Evolutionary conservation across 2,888 invertebrate species (phyloP).

Genomic region (Eucera pruinosa): DNA sequence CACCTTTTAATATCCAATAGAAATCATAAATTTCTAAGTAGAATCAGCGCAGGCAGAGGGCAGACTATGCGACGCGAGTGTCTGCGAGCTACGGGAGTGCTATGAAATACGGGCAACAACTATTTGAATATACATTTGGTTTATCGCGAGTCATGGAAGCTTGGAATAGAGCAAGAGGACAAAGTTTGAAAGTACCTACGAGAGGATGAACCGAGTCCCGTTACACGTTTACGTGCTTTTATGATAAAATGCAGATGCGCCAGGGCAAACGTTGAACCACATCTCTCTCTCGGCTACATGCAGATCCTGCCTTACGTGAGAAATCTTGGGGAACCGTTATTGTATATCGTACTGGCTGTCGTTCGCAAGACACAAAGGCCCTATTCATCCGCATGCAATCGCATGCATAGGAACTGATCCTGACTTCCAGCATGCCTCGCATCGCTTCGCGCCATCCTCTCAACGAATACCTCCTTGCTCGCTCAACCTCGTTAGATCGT

Average conservation of each 20-base stretch:
- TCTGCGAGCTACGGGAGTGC: no score
- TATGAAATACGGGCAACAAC: no score
- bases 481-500: conserved; percentile 61
- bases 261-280: conserved; percentile 53
- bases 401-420: conserved; percentile 71
- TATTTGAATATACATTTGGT: no score
- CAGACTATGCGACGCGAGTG: no score
- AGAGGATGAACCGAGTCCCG: conserved; percentile 28
- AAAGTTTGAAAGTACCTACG: conserved; percentile 20
- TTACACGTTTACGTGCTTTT: conserved; percentile 45
- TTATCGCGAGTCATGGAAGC: background rate
- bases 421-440: conserved; percentile 67
- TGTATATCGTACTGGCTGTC: conserved; percentile 72
- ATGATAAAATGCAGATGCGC: conserved; percentile 49
- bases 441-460: conserved; percentile 62
- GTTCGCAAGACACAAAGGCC: conserved; percentile 73
- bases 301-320: conserved; percentile 70
- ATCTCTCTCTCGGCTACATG: conserved; percentile 34
- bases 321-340: conserved; percentile 72
- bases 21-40: no score
- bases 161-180: background rate
- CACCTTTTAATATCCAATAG: no score
- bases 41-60: no score
- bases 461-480: conserved; percentile 50
- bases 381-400: conserved; percentile 72